A percentile compares a stretch with the other conserved stretches of the same genome.
Conservation (phyloP, 2,113 vertebrate species). For the Leptodactylus fuscus region DNA sequence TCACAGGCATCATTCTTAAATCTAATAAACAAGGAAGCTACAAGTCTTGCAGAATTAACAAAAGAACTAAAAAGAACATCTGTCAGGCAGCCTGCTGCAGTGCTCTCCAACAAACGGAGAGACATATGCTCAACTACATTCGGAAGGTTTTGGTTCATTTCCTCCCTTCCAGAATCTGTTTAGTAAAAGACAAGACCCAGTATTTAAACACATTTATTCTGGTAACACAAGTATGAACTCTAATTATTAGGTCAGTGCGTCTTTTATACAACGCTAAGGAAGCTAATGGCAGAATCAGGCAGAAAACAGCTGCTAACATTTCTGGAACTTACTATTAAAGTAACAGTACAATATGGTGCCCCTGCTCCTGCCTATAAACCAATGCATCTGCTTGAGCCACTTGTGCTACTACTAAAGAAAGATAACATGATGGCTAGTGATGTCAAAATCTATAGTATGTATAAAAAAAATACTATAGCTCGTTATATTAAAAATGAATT, state of each 20-base stretch:
- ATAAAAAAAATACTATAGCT: too few species aligned
- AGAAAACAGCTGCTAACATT: background rate
- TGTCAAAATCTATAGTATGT: too few species aligned
- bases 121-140: conserved; percentile 55
- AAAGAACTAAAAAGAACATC: conserved; percentile 57
- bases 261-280: background rate
- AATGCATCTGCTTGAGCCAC: too few species aligned
- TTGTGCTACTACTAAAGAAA: too few species aligned
- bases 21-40: conserved; percentile 49
- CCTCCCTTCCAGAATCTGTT: conserved; percentile 19
- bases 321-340: background rate
- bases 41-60: conserved; percentile 52
- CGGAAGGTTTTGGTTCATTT: conserved; percentile 38
- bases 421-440: too few species aligned
- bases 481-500: too few species aligned
- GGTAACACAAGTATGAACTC: background rate
- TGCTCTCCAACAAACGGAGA: conserved; percentile 44
- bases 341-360: background rate
- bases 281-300: background rate
- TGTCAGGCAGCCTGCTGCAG: conserved; percentile 52
- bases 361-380: too few species aligned
- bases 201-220: conserved; percentile 23
- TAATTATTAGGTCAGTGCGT: conserved; percentile 29
- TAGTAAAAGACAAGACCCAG: conserved; percentile 6
- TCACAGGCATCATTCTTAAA: conserved; percentile 43